Percentiles rank a stretch among this genome's conserved stretches.
These are phyloP conservation scores for Heliconius cydno DNA, from an alignment of 2,888 invertebrate genomes.

Conservation along the genomic window DNA sequence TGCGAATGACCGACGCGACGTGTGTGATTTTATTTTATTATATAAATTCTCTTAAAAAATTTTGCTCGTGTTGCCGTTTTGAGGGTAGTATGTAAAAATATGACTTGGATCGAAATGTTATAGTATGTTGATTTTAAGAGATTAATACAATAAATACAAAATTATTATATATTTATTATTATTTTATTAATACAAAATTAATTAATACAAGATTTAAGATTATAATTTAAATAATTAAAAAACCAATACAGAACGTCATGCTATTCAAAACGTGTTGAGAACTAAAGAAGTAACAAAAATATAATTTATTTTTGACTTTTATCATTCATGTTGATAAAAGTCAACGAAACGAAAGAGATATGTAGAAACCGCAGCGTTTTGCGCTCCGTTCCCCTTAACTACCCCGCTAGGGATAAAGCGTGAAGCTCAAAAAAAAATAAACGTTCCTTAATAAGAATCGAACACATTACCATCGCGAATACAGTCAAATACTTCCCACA, in stretches of 20 bases:
- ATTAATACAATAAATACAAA: too few relatives aligned
- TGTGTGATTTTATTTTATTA: constrained; percentile 57
- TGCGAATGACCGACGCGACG: constrained; percentile 61
- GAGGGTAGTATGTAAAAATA: not conserved
- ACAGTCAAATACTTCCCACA: not conserved
- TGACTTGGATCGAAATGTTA: not conserved
- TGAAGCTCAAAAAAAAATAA: not conserved
- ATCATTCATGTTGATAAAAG: too few relatives aligned
- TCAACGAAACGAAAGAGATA: too few relatives aligned
- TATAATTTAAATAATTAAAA: not conserved
- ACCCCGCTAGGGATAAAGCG: not conserved
- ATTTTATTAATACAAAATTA: too few relatives aligned
- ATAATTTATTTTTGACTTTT: too few relatives aligned
- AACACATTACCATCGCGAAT: not conserved
- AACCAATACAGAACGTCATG: not conserved
- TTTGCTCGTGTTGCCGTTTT: constrained; percentile 38
- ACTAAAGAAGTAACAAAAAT: not conserved
- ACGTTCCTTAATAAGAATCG: not conserved
- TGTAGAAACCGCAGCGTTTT: too few relatives aligned
- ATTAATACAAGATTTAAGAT: too few relatives aligned
- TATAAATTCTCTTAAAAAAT: constrained; percentile 38
- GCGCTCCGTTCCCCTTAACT: too few relatives aligned
- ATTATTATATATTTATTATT: too few relatives aligned
- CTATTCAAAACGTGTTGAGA: not conserved
- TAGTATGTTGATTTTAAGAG: not conserved